Conservation (phyloP, 2,888 invertebrate species). For the Acrobeloides nanus region DNA sequence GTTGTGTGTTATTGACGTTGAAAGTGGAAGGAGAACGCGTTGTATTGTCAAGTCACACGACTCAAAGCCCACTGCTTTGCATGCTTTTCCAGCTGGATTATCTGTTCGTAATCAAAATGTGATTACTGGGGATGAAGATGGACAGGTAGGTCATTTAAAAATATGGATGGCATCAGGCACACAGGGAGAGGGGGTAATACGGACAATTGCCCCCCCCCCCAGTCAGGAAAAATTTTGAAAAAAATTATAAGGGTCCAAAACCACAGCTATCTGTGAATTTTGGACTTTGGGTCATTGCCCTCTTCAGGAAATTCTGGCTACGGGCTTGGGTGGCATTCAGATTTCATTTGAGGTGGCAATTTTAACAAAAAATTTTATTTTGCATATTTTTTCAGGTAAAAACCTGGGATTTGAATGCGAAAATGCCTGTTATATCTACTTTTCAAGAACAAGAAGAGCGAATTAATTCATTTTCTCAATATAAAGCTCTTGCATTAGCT, state of each 20-base stretch:
- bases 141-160: too few species aligned
- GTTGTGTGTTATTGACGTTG: slow-evolving; percentile 34
- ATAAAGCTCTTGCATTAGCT: slow-evolving; percentile 13
- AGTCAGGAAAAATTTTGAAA: too few species aligned
- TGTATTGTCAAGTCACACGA: slow-evolving; percentile 23
- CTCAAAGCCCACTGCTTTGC: slow-evolving; percentile 24
- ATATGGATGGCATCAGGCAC: too few species aligned
- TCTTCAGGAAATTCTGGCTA: too few species aligned
- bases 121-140: slow-evolving; percentile 37
- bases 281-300: too few species aligned
- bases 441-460: slow-evolving; percentile 36
- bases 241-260: too few species aligned
- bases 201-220: too few species aligned
- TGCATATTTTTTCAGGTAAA: slow-evolving; percentile 22
- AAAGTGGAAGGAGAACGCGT: slow-evolving; percentile 31
- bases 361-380: neutral
- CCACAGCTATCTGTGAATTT: too few species aligned
- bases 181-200: too few species aligned
- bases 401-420: slow-evolving; percentile 35
- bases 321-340: too few species aligned
- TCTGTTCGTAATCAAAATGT: slow-evolving; percentile 27
- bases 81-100: slow-evolving; percentile 27
- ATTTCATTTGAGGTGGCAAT: too few species aligned
- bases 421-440: slow-evolving; percentile 24
- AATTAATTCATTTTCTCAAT: slow-evolving; percentile 12